Evolutionary conservation across 1,140 invertebrate species (phyloP).

Genomic region (Diachasma alloeum): DNA sequence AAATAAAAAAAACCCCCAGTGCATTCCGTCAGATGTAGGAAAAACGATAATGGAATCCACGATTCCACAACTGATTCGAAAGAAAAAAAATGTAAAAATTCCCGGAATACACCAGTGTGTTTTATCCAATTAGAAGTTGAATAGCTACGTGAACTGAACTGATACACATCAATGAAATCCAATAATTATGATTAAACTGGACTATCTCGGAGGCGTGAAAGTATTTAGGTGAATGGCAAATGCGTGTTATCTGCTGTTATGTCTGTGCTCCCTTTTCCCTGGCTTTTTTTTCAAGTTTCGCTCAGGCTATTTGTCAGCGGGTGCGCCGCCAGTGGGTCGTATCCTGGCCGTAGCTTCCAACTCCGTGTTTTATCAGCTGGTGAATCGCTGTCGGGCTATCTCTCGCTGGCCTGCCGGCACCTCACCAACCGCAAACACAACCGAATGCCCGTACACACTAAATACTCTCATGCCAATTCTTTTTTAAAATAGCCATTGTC

Average conservation of each 20-base stretch:
- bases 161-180: background rate
- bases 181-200: background rate
- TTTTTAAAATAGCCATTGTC: background rate
- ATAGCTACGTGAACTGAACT: no score
- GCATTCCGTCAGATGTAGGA: background rate
- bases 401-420: background rate
- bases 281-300: no score
- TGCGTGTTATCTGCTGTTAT: background rate
- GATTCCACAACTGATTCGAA: background rate
- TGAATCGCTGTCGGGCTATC: conserved; percentile 5
- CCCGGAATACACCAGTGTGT: background rate
- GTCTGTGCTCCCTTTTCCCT: background rate
- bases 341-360: conserved; percentile 21
- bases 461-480: background rate
- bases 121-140: background rate
- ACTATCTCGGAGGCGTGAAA: background rate
- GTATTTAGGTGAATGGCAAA: background rate
- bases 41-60: background rate
- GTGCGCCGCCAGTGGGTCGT: conserved; percentile 28
- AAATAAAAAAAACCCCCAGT: background rate
- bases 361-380: conserved; percentile 22
- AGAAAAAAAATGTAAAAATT: background rate
- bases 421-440: conserved; percentile 5
- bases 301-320: conserved; percentile 25
- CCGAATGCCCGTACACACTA: background rate